These are phyloP conservation scores for Xiphias gladius DNA, from an alignment of 2,113 vertebrate genomes.

Conservation along the genomic window DNA sequence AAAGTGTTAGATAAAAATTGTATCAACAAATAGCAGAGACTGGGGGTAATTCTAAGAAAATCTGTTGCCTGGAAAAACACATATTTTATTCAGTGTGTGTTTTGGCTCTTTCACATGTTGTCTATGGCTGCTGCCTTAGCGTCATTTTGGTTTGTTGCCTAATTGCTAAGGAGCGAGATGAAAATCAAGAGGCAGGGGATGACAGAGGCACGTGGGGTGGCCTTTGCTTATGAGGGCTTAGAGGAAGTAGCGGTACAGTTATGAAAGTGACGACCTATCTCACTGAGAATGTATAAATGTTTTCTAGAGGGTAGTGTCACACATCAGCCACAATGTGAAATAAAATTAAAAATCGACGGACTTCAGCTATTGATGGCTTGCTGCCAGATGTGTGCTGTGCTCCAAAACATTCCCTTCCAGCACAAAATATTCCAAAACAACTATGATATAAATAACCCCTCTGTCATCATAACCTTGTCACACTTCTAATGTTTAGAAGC, in stretches of 20 bases:
- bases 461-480: constrained; percentile 18
- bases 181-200: constrained; percentile 65
- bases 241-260: constrained; percentile 30
- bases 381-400: constrained; percentile 1
- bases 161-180: constrained; percentile 34
- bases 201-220: constrained; percentile 17
- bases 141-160: constrained; percentile 5
- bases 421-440: constrained; percentile 53
- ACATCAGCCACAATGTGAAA: not conserved
- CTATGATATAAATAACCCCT: constrained; percentile 44
- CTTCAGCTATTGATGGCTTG: constrained; percentile 14
- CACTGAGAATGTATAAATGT: not conserved
- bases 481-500: not conserved
- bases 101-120: not conserved
- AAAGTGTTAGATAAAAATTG: constrained; percentile 3
- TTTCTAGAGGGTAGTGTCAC: constrained; percentile 1
- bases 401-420: constrained; percentile 27
- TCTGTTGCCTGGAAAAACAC: not conserved
- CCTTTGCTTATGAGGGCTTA: constrained; percentile 35
- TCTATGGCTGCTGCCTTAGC: constrained; percentile 3
- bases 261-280: constrained; percentile 6
- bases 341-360: not conserved
- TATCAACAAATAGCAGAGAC: not conserved
- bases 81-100: not conserved
- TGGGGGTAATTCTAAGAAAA: constrained; percentile 15